Conservation (phyloP, 2,113 vertebrate genomes). For the Paramisgurnus dabryanus region DNA sequence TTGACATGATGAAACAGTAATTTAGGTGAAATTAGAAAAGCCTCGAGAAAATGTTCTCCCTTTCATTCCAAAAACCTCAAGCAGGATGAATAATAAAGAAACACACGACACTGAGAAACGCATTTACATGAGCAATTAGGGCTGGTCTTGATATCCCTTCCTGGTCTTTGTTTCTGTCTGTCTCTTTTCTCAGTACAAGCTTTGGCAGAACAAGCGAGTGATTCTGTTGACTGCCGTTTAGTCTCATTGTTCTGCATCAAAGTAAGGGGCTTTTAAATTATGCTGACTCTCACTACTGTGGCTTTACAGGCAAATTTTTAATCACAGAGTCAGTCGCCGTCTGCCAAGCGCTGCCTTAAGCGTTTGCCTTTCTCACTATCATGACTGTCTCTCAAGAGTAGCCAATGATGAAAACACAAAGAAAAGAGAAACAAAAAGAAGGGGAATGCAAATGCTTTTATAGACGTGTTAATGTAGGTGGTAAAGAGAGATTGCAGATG, state of each 20-base stretch:
- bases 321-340: conserved; percentile 50
- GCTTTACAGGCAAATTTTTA: conserved; percentile 57
- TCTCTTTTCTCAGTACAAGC: conserved; percentile 19
- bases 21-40: neutral
- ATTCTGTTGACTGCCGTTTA: conserved; percentile 50
- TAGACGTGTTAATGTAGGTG: conserved; percentile 14
- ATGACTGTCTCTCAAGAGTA: conserved; percentile 35
- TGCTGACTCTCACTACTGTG: conserved; percentile 51
- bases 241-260: conserved; percentile 56
- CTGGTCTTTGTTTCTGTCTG: conserved; percentile 11
- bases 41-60: conserved; percentile 15
- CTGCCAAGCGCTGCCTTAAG: conserved; percentile 50
- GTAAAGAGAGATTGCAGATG: conserved; percentile 1
- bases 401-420: conserved; percentile 33
- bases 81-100: conserved; percentile 43
- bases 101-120: conserved; percentile 28
- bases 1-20: neutral
- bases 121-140: conserved; percentile 56
- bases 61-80: conserved; percentile 36
- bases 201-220: conserved; percentile 48
- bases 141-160: conserved; percentile 49
- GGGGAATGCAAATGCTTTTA: neutral
- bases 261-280: conserved; percentile 57
- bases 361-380: conserved; percentile 43
- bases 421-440: conserved; percentile 25